phyloP scores from a whole-genome alignment of 2,888 invertebrate species.

The Bombyx huttoni region DNA sequence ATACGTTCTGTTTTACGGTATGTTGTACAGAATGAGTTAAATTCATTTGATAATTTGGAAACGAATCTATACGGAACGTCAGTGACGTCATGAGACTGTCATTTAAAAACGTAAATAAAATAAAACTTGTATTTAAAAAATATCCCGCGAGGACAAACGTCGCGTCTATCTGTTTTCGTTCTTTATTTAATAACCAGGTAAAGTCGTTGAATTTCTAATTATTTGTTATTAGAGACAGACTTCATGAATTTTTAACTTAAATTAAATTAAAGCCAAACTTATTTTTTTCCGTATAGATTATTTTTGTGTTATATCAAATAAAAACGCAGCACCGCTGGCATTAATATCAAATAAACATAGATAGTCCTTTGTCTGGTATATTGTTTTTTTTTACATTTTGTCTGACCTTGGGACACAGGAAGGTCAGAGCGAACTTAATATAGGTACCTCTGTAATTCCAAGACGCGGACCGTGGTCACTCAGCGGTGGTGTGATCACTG shows the following conservation, averaged over 20 bases:
- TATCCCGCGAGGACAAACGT: conserved; percentile 10
- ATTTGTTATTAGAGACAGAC: too few relatives aligned
- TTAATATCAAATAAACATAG: conserved; percentile 6
- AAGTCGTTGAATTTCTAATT: too few relatives aligned
- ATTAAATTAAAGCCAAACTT: too few relatives aligned
- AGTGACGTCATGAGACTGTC: conserved; percentile 22
- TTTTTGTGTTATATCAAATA: too few relatives aligned
- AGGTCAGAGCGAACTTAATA: conserved; percentile 56
- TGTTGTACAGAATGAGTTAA: not conserved
- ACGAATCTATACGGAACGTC: conserved; percentile 12
- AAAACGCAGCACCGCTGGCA: not conserved
- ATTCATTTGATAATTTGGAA: too few relatives aligned
- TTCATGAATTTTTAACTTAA: too few relatives aligned
- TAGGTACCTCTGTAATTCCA: conserved; percentile 26
- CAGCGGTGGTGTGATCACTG: conserved; percentile 22
- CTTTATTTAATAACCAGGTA: too few relatives aligned
- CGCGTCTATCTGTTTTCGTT: too few relatives aligned
- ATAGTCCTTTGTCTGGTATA: conserved; percentile 6
- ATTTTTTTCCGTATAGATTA: too few relatives aligned
- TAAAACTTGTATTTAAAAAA: conserved; percentile 21
- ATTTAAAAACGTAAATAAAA: conserved; percentile 24
- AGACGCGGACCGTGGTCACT: conserved; percentile 24
- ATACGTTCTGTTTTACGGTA: not conserved
- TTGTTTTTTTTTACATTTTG: conserved; percentile 13
- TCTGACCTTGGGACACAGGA: conserved; percentile 48